Percentiles rank a stretch among this genome's conserved stretches.
Evolutionary conservation across 2,113 vertebrate species (phyloP).

Genomic region (Cochlearius cochlearius): DNA sequence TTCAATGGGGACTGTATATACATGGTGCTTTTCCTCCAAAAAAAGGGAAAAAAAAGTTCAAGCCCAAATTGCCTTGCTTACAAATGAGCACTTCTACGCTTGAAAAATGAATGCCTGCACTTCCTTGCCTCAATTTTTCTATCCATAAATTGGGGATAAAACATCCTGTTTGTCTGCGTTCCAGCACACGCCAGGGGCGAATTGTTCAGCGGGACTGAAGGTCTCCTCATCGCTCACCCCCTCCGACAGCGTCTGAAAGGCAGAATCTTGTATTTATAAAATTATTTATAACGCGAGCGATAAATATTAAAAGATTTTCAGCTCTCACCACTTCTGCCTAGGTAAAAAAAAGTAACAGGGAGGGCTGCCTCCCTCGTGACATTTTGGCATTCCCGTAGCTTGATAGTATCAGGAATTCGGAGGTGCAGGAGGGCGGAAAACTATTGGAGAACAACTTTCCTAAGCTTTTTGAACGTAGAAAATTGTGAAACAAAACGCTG

Average conservation of each 20-base stretch:
- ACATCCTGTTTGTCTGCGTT: not conserved
- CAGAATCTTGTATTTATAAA: not conserved
- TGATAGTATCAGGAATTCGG: not conserved
- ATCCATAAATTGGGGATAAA: constrained; percentile 26
- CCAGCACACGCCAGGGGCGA: not conserved
- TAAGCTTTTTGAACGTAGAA: not conserved
- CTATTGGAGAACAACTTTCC: not conserved
- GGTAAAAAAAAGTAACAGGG: not conserved
- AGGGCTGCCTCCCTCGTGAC: not conserved
- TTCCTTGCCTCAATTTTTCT: constrained; percentile 40
- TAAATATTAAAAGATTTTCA: not conserved
- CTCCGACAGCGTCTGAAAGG: not conserved
- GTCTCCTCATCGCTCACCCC: not conserved
- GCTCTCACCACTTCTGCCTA: not conserved
- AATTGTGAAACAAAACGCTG: not conserved
- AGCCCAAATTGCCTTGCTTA: constrained; percentile 46
- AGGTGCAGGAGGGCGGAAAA: not conserved
- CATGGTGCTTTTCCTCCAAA: constrained; percentile 1
- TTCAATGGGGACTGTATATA: constrained; percentile 62
- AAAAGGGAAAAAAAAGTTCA: not conserved
- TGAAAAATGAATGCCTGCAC: constrained; percentile 47
- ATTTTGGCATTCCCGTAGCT: not conserved
- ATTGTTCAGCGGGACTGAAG: not conserved
- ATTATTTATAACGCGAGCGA: not conserved
- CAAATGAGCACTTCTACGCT: constrained; percentile 43